phyloP scores from a whole-genome alignment of 2,113 vertebrate genomes.

The Tetraodon nigroviridis region DNA sequence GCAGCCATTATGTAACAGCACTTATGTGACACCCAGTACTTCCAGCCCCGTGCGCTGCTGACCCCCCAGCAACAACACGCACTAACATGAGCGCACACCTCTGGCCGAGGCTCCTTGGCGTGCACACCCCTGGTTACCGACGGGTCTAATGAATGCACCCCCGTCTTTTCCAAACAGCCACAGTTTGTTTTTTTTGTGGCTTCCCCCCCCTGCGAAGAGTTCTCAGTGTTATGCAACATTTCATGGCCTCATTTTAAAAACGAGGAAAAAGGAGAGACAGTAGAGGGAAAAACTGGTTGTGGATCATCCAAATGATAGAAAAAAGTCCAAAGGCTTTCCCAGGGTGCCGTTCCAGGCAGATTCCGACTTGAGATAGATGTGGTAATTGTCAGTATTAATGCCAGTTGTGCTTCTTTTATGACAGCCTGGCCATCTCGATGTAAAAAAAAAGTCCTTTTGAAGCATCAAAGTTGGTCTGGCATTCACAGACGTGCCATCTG shows the following conservation, averaged over 20 bases:
- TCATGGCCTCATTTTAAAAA: constrained; percentile 15
- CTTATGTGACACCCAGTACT: constrained; percentile 48
- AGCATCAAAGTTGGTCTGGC: background rate
- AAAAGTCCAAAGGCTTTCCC: constrained; percentile 12
- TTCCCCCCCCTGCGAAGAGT: constrained; percentile 10
- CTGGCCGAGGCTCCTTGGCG: constrained; percentile 3
- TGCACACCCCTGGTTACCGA: constrained; percentile 1
- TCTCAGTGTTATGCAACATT: constrained; percentile 30
- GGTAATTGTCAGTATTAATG: no score
- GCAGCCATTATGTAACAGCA: constrained; percentile 63
- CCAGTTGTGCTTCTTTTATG: background rate
- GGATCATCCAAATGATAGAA: constrained; percentile 18
- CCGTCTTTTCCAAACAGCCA: no score
- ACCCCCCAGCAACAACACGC: constrained; percentile 31
- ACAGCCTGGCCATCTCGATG: background rate
- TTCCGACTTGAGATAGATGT: no score
- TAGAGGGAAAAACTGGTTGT: background rate
- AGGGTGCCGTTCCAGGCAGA: no score
- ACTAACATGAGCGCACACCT: constrained; percentile 13
- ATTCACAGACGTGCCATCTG: constrained; percentile 9
- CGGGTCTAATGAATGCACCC: no score
- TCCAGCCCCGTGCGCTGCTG: constrained; percentile 26
- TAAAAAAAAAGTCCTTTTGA: background rate
- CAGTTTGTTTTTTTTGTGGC: constrained; percentile 33
- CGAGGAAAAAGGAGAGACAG: background rate